Conservation (phyloP, 2,888 invertebrate species). For the Catocala nupta region DNA sequence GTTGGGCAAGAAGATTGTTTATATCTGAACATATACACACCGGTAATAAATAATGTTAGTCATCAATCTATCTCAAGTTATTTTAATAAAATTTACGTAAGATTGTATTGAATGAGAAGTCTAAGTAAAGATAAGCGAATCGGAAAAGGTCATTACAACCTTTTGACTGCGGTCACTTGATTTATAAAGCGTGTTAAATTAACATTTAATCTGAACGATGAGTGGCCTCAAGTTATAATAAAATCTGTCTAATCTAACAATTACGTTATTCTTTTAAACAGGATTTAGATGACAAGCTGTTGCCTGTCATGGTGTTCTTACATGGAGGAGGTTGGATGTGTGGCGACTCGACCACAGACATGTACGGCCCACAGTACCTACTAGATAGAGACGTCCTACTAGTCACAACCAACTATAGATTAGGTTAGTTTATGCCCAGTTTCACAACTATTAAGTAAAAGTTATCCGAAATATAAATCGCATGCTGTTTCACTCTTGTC, state of each 20-base stretch:
- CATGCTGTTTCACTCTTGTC: too few species aligned
- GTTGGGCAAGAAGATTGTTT: constrained; percentile 94
- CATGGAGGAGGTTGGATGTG: constrained; percentile 93
- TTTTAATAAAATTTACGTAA: background rate
- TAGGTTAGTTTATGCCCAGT: constrained; percentile 73
- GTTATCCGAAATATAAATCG: too few species aligned
- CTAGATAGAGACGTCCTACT: constrained; percentile 90
- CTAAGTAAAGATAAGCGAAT: too few species aligned
- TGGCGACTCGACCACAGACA: constrained; percentile 89
- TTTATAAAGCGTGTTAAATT: too few species aligned
- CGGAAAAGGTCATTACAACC: too few species aligned
- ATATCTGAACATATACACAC: constrained; percentile 91
- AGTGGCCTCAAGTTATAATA: too few species aligned
- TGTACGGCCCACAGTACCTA: constrained; percentile 91
- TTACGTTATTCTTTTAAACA: constrained; percentile 24
- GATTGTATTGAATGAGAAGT: background rate
- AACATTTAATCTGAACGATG: too few species aligned
- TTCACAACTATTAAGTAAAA: too few species aligned
- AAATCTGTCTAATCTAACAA: too few species aligned
- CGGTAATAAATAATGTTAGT: constrained; percentile 72
- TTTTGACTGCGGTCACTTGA: too few species aligned
- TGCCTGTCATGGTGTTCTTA: constrained; percentile 92
- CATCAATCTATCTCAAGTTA: too few species aligned
- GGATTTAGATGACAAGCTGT: constrained; percentile 58
- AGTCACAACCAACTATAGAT: constrained; percentile 90